phyloP scores from a whole-genome alignment of 2,113 vertebrate genomes.

The Python bivittatus region DNA sequence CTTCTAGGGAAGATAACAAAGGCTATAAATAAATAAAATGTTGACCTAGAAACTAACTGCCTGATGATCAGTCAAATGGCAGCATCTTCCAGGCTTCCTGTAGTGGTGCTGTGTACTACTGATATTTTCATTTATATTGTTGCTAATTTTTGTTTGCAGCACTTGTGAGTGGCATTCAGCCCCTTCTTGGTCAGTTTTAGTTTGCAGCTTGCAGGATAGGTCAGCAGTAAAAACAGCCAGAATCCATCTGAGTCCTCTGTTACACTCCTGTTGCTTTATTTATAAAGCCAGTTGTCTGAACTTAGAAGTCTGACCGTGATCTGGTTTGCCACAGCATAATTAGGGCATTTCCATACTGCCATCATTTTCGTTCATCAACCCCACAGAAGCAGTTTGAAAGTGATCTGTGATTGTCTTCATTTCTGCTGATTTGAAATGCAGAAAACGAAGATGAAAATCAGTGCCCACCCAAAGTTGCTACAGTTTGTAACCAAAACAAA shows the following conservation, averaged over 20 bases:
- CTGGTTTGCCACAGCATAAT: conserved; percentile 4
- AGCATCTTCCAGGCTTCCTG: background rate
- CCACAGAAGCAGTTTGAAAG: background rate
- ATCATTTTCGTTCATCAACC: background rate
- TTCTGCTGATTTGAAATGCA: background rate
- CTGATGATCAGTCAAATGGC: background rate
- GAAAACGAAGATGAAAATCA: background rate
- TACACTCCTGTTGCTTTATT: conserved; percentile 15
- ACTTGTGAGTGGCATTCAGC: background rate
- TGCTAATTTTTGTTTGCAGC: background rate
- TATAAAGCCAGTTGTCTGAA: background rate
- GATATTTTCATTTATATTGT: background rate
- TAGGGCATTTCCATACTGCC: rapidly evolving
- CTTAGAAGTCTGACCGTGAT: background rate
- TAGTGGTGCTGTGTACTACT: background rate
- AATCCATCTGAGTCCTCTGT: background rate
- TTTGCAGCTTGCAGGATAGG: background rate
- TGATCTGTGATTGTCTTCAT: background rate
- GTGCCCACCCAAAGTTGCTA: background rate
- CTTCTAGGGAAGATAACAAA: background rate
- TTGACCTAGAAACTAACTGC: background rate
- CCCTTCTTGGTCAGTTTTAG: background rate
- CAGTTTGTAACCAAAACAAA: background rate
- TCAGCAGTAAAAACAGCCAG: background rate
- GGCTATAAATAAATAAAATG: background rate